Percentiles rank a stretch among this genome's conserved stretches.
Conservation (phyloP, 2,797 vertebrate species). For the Tenualosa thibaudeaui region DNA sequence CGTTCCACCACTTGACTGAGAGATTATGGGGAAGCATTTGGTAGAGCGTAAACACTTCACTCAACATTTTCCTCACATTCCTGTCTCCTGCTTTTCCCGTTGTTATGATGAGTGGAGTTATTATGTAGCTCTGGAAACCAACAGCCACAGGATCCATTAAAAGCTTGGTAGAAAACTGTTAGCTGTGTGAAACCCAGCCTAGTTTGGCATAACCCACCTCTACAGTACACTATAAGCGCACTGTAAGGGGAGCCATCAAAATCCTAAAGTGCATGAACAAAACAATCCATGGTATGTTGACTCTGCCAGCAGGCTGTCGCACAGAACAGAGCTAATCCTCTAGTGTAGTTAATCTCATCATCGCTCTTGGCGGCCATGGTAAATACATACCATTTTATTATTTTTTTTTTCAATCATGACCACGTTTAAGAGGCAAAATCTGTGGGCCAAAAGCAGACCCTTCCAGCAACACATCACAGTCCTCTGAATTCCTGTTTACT, state of each 20-base stretch:
- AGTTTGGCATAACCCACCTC: background rate
- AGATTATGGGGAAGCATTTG: background rate
- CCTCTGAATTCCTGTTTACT: constrained; percentile 19
- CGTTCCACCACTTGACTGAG: background rate
- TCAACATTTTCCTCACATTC: constrained; percentile 25
- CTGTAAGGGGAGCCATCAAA: background rate
- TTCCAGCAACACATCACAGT: constrained; percentile 3
- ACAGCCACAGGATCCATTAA: background rate
- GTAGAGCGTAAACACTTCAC: constrained; percentile 2
- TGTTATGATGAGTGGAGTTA: constrained; percentile 15
- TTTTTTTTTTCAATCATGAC: background rate
- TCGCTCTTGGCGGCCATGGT: background rate
- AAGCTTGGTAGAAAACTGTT: background rate
- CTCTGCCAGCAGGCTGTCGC: background rate
- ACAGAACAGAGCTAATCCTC: background rate
- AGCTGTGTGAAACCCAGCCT: background rate
- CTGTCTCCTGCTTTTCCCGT: background rate
- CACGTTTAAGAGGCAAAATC: background rate
- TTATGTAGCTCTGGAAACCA: background rate
- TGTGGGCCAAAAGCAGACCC: background rate
- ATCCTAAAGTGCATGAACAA: background rate
- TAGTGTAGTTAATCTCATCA: background rate
- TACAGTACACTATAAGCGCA: background rate
- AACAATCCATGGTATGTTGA: background rate
- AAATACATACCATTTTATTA: background rate